These are phyloP conservation scores for Erethizon dorsatum DNA, from an alignment of 2,797 vertebrate genomes.

Conservation along the genomic window DNA sequence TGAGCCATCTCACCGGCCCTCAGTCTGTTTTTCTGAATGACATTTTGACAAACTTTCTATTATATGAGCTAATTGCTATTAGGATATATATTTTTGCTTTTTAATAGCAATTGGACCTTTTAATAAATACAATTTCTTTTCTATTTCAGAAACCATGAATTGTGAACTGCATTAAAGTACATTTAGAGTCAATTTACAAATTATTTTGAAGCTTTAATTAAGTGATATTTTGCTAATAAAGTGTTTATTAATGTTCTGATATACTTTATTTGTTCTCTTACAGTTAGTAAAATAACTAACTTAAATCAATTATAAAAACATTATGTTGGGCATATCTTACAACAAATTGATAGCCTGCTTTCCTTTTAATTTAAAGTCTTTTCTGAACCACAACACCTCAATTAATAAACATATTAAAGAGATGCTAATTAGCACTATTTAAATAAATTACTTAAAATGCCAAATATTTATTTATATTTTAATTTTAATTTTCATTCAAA, in stretches of 20 bases:
- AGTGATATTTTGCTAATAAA: background rate
- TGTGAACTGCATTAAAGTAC: conserved; percentile 13
- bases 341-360: background rate
- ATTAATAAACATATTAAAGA: background rate
- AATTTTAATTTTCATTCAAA: background rate
- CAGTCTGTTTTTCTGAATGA: conserved; percentile 41
- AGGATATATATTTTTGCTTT: conserved; percentile 17
- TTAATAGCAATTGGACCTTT: conserved; percentile 44
- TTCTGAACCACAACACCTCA: background rate
- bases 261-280: background rate
- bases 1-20: too few species aligned
- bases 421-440: background rate
- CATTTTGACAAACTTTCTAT: conserved; percentile 52
- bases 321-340: background rate
- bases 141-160: background rate
- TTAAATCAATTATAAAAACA: background rate
- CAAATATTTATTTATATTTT: background rate
- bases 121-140: conserved; percentile 66
- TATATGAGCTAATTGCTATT: conserved; percentile 73
- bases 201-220: background rate
- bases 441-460: background rate
- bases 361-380: background rate
- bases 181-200: conserved; percentile 20
- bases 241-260: background rate
- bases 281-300: background rate